Base-by-base conservation (phyloP, 2,888 invertebrate species). In the Malthinus flaveolus region DNA sequence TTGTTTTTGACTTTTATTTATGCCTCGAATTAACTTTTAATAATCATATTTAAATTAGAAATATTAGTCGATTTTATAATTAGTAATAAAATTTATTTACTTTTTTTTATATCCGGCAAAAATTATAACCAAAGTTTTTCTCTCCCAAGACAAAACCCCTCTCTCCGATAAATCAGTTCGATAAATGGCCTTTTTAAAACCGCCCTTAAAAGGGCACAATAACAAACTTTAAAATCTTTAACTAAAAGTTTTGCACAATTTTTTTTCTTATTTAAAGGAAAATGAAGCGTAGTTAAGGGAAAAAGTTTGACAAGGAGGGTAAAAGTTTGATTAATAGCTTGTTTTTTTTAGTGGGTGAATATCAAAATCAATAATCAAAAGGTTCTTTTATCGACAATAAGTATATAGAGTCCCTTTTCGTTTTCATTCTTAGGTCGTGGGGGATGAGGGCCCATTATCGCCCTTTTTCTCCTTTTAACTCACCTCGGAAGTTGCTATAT, bases 321-420 rank as follows among this genome's bases (percentile, higher is more conserved):
- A 35, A 55, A n/a, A 55, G 44, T 39, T 42, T 55, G 55, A 55
- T 55, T 55, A 55, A 55, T 55, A 55, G 49, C 55, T 49, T 49
- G 55, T 45, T 55, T 49, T 55, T 47, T 32, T 39, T 34, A 48
- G 39, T 42, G 48, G 54, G 36, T 42, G 48, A 47, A 54, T 48
- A 42, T 42, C 11, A 55, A 47, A 55, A 55, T 55, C 55, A 55
- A 55, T 55, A 55, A 49, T 34, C 39, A 34, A 35, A 55, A 35
- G 55, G 13, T 42, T 15, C 39, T 15, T 49, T 31, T 39, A 31
- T 35, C 39, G 32, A 13, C 23, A 23, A 39, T 54, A 39, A 33
- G 31, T 39, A n/a, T n/a, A n/a, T n/a, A n/a, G n/a, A 13, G 32
- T 11, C 49, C 36, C 15, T 45, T 55, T 46, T 55, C 44, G 49